Base-by-base conservation (phyloP, 2,888 invertebrate genomes). In the Drosophila hamatofila region DNA sequence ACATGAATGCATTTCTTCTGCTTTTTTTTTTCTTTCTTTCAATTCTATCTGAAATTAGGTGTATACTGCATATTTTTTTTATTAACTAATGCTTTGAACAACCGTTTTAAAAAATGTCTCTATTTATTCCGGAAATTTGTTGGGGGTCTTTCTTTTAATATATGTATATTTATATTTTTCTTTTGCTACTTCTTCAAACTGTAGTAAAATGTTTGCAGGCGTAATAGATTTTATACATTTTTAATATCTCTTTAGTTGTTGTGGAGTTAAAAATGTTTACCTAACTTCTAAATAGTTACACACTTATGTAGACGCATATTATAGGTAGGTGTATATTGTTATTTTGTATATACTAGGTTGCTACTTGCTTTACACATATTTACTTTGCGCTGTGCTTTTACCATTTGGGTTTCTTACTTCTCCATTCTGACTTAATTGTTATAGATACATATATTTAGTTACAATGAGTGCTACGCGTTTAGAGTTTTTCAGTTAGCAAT, bases 341-440 rank as follows among this genome's bases (percentile, higher is more conserved):
- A 46, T 72, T 18, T 12, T 68, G 30, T 64, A 70, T 61, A 70
- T 63, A 59, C 69, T 79, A 74, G 21, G 57, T 68, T 77, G 58
- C 88, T 85, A 84, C 68, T 85, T 89, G 85, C 89, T 85, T 88
- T 85, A 89, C 85, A 78, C 64, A 49, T 90, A 81, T 88, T 75
- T 81, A 81, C 80, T 76, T 81, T 89, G 81, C 78, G 75, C 78
- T 74, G 75, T 81, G 87, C 61, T 64, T 30, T 78, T 68, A 57
- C 41, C 49, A 58, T 57, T 33, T 65, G 54, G 60, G 57, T 58
- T 25, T 66, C 54, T 59, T 46, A 52, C 6, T 7, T n/a, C 12
- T 25, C 37, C 16, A 7, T 11, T 49, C 37, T 37, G 37, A 72
- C 65, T 69, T 79, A 64, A 3, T 37, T 55, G 14, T 65, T 69